Conservation (phyloP, 2,113 vertebrate species). For the Uria aalge region DNA sequence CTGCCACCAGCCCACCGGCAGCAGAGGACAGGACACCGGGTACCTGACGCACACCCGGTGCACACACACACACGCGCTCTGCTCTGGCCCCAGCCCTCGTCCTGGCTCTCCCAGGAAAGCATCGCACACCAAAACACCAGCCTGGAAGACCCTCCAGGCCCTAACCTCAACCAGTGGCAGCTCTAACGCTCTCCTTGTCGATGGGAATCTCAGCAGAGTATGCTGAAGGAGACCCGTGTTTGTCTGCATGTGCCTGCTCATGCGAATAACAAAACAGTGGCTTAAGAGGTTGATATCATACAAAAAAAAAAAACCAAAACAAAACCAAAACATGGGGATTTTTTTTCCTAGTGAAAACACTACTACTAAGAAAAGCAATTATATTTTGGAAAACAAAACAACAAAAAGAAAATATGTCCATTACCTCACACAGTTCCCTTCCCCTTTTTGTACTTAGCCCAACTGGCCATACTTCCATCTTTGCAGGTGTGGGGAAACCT, state of each 20-base stretch:
- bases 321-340: too few species aligned
- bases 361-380: neutral
- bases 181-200: neutral
- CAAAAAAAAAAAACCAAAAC: neutral
- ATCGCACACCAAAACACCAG: neutral
- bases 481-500: neutral
- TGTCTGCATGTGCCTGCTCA: neutral
- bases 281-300: neutral
- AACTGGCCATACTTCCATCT: neutral
- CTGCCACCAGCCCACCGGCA: neutral
- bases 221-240: neutral
- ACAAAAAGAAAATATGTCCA: neutral
- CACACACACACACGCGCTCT: fast-evolving
- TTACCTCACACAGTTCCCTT: fast-evolving
- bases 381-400: neutral
- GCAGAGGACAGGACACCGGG: neutral
- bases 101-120: neutral
- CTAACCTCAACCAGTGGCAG: neutral
- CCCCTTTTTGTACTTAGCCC: neutral
- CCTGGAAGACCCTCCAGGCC: neutral
- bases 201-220: neutral
- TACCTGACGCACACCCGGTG: neutral
- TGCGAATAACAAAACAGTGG: neutral
- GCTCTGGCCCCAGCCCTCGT: neutral
- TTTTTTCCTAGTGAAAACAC: neutral